These are phyloP conservation scores for Anthoscopus minutus DNA, from an alignment of 2,113 vertebrate species.

Conservation along the genomic window DNA sequence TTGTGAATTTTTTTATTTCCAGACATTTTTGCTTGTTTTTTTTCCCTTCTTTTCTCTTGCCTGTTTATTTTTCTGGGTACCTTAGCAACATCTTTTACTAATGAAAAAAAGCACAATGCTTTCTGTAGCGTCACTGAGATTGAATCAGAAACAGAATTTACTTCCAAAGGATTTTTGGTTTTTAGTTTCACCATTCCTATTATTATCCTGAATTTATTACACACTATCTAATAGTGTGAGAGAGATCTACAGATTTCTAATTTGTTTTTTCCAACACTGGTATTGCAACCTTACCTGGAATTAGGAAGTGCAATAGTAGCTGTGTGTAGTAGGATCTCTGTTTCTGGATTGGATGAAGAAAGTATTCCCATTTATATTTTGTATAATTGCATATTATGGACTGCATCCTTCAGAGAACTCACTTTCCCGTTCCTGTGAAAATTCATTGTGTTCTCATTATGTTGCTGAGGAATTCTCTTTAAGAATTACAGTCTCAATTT, in stretches of 20 bases:
- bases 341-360: background rate
- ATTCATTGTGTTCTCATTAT: background rate
- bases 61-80: background rate
- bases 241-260: background rate
- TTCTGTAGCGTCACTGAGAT: background rate
- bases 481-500: background rate
- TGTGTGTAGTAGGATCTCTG: background rate
- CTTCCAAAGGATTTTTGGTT: background rate
- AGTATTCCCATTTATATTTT: background rate
- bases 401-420: background rate
- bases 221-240: background rate
- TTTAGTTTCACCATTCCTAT: background rate
- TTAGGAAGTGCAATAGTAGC: background rate
- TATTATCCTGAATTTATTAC: background rate
- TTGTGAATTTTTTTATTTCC: background rate
- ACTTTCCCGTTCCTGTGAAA: background rate
- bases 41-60: background rate
- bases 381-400: background rate
- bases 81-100: background rate
- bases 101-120: background rate
- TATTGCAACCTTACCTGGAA: background rate
- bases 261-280: background rate
- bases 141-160: constrained; percentile 4
- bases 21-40: background rate
- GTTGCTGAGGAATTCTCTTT: background rate